Conservation (phyloP, 2,888 invertebrate genomes). For the Ethmia dodecea region DNA sequence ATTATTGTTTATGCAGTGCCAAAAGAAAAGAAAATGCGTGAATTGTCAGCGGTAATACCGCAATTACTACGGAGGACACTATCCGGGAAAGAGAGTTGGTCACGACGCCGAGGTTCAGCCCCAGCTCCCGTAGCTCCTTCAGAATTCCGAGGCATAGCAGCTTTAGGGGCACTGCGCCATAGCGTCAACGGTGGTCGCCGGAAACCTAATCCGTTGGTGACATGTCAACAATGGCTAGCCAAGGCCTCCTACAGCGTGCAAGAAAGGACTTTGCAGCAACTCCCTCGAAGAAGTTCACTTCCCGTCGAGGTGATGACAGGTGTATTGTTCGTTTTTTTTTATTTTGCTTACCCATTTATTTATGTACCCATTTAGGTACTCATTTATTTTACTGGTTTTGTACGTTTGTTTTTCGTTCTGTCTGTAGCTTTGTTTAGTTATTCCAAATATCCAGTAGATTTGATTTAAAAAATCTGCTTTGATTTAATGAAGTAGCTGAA, state of each 20-base stretch:
- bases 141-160: constrained; percentile 35
- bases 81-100: constrained; percentile 39
- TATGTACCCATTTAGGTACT: no score
- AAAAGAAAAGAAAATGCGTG: constrained; percentile 45
- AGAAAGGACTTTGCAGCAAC: constrained; percentile 27
- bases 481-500: no score
- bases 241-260: constrained; percentile 33
- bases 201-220: constrained; percentile 31
- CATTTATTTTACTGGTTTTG: no score
- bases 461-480: no score
- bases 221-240: constrained; percentile 50
- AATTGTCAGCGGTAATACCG: constrained; percentile 36
- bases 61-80: constrained; percentile 41
- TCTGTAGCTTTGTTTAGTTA: no score
- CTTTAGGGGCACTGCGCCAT: constrained; percentile 30
- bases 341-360: no score
- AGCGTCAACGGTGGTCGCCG: constrained; percentile 42
- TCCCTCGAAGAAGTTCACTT: constrained; percentile 54
- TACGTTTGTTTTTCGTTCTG: no score
- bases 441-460: no score
- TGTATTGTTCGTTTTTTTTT: constrained; percentile 37
- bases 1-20: constrained; percentile 25
- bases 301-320: constrained; percentile 68
- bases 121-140: constrained; percentile 44
- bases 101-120: constrained; percentile 52